A percentile compares a stretch with the other conserved stretches of the same genome.
Evolutionary conservation across 2,888 invertebrate genomes (phyloP).

Genomic region (Lissocephala sabroskyi): DNA sequence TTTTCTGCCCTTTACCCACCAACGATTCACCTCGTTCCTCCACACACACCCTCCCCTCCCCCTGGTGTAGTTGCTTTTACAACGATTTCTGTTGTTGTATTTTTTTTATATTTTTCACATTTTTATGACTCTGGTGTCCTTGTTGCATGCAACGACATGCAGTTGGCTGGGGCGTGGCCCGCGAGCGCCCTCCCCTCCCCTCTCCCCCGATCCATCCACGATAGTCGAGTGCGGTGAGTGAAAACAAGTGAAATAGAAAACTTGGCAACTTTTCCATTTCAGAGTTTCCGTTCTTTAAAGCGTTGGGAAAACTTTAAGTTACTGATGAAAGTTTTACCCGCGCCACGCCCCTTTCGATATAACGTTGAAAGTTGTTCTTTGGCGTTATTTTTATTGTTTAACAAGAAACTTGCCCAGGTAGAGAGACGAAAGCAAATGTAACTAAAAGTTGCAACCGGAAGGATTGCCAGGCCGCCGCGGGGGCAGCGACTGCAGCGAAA

Average conservation of each 20-base stretch:
- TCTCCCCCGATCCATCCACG: neutral
- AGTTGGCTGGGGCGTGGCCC: constrained; percentile 21
- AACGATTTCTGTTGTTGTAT: constrained; percentile 21
- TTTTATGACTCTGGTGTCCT: constrained; percentile 56
- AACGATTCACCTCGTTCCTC: no score
- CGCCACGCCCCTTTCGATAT: no score
- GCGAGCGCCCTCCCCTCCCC: no score
- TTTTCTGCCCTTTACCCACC: constrained; percentile 45
- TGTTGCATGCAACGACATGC: constrained; percentile 30
- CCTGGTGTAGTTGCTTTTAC: neutral
- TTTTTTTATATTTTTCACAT: constrained; percentile 36
- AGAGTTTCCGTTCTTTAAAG: constrained; percentile 20
- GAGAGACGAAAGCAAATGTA: constrained; percentile 13
- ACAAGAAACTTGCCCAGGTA: constrained; percentile 32
- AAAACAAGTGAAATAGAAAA: constrained; percentile 55
- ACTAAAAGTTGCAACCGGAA: constrained; percentile 29
- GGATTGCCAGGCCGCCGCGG: neutral
- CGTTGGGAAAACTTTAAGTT: constrained; percentile 29
- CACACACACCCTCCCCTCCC: no score
- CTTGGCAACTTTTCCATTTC: constrained; percentile 7
- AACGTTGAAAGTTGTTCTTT: constrained; percentile 33
- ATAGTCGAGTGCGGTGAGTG: constrained; percentile 7
- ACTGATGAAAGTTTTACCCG: neutral
- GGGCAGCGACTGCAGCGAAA: constrained; percentile 1
- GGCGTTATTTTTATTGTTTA: constrained; percentile 33